Evolutionary conservation across 2,113 vertebrate species (phyloP), one percentile per base, ranked within the genome.

Genomic region (Shinisaurus crocodilurus): DNA sequence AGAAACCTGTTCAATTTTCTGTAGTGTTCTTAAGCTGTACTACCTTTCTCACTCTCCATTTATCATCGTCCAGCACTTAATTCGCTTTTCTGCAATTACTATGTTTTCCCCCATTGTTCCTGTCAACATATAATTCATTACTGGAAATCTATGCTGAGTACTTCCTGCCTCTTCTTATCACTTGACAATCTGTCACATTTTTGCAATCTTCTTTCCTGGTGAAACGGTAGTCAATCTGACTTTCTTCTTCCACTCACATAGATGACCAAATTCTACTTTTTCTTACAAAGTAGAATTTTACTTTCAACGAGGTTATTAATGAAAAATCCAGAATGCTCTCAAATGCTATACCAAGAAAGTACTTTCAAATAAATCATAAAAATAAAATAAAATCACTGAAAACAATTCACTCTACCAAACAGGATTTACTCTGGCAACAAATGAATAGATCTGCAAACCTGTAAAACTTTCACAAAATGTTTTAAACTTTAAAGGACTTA

Each of bases 111-210:
- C 76, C 48, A 90, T 90, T 90, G 81, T 89, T 57, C 88, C 88
- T 82, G 75, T 90, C 89, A 86, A 86, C 76, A 90, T 80, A 80
- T 80, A 90, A 90, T 90, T 80, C 75, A 90, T 86, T 85, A 86
- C 89, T 80, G 76, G 75, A 60, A 74, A 89, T 89, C 88, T 60
- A 57, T 80, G 29, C 48, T 34, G 89, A 90, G 75, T 80, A 80
- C 74, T 54, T 80, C 27, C 82, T 90, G 83, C 63, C 89, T 90
- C 48, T 37, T 79, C 74, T 85, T 80, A 86, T 86, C 82, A 75
- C 74, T 90, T 90, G 83, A 90, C 89, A 86, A 90, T 90, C 89
- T 90, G 89, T 90, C 63, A 90, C 63, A 86, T 80, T 86, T 86
- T 90, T 90, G 63, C 76, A 90, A 86, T 90, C 74, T 90, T 90